These are phyloP conservation scores for Rhimphoctona megacephalus DNA, from an alignment of 2,888 invertebrate genomes.

Conservation along the genomic window DNA sequence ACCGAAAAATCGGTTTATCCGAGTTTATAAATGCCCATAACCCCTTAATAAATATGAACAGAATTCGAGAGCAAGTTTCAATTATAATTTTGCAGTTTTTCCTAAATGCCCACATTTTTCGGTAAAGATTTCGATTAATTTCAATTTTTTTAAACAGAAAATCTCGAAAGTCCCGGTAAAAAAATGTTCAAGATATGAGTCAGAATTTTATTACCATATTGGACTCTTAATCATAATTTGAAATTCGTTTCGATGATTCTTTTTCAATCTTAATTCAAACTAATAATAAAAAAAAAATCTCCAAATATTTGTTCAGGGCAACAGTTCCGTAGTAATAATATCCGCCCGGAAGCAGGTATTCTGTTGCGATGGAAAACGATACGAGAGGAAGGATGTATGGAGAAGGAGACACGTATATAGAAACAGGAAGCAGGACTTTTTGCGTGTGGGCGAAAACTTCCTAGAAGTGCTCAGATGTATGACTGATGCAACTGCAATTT, in stretches of 20 bases:
- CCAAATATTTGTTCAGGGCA: conserved; percentile 6
- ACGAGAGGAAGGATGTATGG: not conserved
- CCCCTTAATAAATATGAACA: not conserved
- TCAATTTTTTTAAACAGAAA: too few species aligned
- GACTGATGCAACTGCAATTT: not conserved
- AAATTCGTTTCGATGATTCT: not conserved
- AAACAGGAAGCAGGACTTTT: conserved; percentile 14
- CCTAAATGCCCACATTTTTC: not conserved
- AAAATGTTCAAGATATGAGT: not conserved
- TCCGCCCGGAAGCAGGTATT: conserved; percentile 58
- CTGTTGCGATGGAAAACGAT: conserved; percentile 31
- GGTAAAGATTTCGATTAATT: not conserved
- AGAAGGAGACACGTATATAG: not conserved
- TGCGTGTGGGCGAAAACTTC: not conserved
- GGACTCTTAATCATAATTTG: not conserved
- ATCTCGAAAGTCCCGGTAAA: too few species aligned
- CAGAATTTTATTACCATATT: not conserved
- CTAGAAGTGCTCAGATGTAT: not conserved
- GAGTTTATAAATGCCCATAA: too few species aligned
- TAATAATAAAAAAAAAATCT: not conserved
- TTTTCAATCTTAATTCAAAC: not conserved
- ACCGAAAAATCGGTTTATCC: too few species aligned
- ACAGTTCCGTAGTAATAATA: conserved; percentile 46
- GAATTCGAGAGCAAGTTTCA: not conserved
- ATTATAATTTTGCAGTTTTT: not conserved